Conservation (phyloP, 1,140 invertebrate species). For the Sesamia nonagrioides region DNA sequence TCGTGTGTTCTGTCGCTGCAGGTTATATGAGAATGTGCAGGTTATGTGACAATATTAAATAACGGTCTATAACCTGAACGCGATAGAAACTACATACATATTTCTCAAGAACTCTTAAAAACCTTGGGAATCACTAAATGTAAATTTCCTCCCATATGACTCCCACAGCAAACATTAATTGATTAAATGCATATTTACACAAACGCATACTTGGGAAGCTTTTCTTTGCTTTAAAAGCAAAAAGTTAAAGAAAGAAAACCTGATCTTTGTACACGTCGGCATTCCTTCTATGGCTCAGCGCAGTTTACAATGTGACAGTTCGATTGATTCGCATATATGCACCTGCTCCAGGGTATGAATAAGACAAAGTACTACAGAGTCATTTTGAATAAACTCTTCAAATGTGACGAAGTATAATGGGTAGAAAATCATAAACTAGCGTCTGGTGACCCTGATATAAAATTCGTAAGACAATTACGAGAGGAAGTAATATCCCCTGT, state of each 20-base stretch:
- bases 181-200: constrained; percentile 31
- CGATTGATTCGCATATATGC: constrained; percentile 24
- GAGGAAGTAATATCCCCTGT: too few relatives aligned
- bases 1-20: too few relatives aligned
- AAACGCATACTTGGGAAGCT: constrained; percentile 11
- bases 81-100: neutral
- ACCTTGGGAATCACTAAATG: neutral
- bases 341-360: constrained; percentile 9
- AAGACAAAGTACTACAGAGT: too few relatives aligned
- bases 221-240: constrained; percentile 25
- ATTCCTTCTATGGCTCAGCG: constrained; percentile 13
- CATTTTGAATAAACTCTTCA: too few relatives aligned
- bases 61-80: neutral
- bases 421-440: too few relatives aligned
- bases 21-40: too few relatives aligned
- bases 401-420: too few relatives aligned
- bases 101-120: neutral
- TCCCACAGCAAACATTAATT: constrained; percentile 21
- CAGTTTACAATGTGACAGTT: constrained; percentile 25
- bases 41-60: too few relatives aligned
- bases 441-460: too few relatives aligned
- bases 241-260: constrained; percentile 27
- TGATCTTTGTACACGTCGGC: neutral
- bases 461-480: too few relatives aligned
- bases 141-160: neutral